Conservation (phyloP, 2,888 invertebrate species). For the Alcis repandata region DNA sequence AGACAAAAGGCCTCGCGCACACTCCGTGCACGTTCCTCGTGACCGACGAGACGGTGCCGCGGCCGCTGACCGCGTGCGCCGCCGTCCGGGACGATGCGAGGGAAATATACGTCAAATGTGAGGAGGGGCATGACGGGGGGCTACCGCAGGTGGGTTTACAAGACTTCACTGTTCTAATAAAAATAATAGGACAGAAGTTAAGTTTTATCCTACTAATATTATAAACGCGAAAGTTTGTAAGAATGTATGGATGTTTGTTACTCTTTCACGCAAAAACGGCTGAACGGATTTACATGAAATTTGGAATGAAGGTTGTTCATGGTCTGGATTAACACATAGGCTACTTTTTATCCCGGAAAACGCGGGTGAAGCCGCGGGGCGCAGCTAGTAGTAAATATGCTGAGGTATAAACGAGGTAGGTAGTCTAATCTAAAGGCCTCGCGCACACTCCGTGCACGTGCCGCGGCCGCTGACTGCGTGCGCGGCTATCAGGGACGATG, state of each 20-base stretch:
- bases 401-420: conserved; percentile 79
- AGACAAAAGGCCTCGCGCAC: conserved; percentile 54
- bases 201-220: no score
- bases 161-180: no score
- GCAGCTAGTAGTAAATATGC: no score
- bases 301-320: no score
- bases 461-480: conserved; percentile 73
- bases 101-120: conserved; percentile 70
- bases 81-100: conserved; percentile 59
- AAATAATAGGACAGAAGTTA: no score
- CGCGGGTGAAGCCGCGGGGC: no score
- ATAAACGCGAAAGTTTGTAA: no score
- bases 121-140: conserved; percentile 77
- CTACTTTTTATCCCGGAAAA: no score
- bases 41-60: conserved; percentile 76
- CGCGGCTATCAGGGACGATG: conserved; percentile 58
- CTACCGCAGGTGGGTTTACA: conserved; percentile 64
- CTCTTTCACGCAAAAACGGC: no score
- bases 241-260: no score
- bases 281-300: no score
- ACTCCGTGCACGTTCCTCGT: conserved; percentile 72
- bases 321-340: no score
- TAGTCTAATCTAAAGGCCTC: conserved; percentile 58
- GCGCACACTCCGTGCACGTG: conserved; percentile 65
- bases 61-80: conserved; percentile 67